Conservation (phyloP, 1,140 invertebrate species). For the Drosophila serrata region DNA sequence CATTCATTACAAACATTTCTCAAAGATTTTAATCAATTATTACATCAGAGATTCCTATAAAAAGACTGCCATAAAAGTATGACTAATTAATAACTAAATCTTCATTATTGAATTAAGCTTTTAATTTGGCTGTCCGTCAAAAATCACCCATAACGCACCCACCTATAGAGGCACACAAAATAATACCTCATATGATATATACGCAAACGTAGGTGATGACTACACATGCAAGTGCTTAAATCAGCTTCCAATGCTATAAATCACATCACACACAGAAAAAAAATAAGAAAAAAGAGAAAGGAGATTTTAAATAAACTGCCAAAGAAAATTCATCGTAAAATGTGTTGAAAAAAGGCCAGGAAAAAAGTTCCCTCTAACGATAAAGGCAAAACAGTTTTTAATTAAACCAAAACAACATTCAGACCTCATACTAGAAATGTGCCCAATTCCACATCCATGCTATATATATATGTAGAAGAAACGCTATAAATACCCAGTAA, state of each 20-base stretch:
- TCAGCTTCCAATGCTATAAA: constrained; percentile 60
- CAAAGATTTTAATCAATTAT: not conserved
- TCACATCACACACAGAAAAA: constrained; percentile 46
- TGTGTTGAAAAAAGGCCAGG: constrained; percentile 63
- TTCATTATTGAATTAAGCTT: constrained; percentile 25
- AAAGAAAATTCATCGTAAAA: constrained; percentile 60
- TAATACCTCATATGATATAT: constrained; percentile 36
- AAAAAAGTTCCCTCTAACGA: constrained; percentile 52
- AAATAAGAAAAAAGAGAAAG: constrained; percentile 21
- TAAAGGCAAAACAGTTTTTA: constrained; percentile 69
- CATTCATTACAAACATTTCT: not conserved
- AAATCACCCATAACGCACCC: constrained; percentile 16
- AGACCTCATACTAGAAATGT: constrained; percentile 36
- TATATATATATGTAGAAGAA: constrained; percentile 38
- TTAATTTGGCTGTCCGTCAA: constrained; percentile 12
- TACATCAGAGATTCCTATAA: not conserved
- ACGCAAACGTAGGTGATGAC: constrained; percentile 34
- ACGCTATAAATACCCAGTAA: constrained; percentile 67
- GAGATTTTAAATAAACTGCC: constrained; percentile 48
- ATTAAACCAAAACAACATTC: constrained; percentile 75
- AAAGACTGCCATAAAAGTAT: not conserved
- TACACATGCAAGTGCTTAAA: constrained; percentile 54
- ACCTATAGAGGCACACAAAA: constrained; percentile 13
- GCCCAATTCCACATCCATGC: constrained; percentile 30
- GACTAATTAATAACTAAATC: constrained; percentile 2